Evolutionary conservation across 2,113 vertebrate species (phyloP), one percentile per base, ranked within the genome.

Genomic region (Daphoenositta chrysoptera): DNA sequence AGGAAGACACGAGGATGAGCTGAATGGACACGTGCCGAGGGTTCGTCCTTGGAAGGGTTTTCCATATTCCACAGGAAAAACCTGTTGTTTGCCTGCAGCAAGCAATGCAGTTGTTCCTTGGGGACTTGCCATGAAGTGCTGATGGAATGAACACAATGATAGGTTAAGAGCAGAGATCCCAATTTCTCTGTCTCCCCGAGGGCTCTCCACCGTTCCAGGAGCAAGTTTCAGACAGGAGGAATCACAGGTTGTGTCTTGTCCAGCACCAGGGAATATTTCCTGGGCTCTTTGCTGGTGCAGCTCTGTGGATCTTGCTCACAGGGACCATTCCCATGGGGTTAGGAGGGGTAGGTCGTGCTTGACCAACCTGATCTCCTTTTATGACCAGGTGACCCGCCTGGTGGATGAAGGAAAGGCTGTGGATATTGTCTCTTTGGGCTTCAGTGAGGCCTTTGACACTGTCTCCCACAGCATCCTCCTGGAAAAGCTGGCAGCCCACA

Each of bases 1-100:
- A 11, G 1, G 22, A 10, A 57, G 37, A 10, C 2, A 3, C 1
- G 1, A 37, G 40, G 63, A 1, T 50, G 53, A 44, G 21, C 15
- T 5, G 28, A 22, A 24, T 4, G 77, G 24, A 15, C 51, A 2
- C 6, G 15, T 3, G 1, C 21, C 15, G 9, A 37, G 22, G 48
- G 50, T 23, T 77, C 37, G 2, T 42, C 77, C 69, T 30, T 4
- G 2, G 27, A 17, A 69, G 4, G 13, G 5, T 72, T 84, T 77
- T 39, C 82, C 26, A 11, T 17, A 31, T 63, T 64, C 27, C 9
- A 3, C 64, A 27, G 50, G 91, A 37, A 78, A 81, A 89, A 1
- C 26, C 17, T 6, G 33, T 15, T 39, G 2, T 50, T 58, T 7
- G 3, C 57, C 77, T 33, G 77, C 77, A 83, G 84, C 66, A 7